These are phyloP conservation scores for Bubalus kerabau DNA, from an alignment of 2,113 vertebrate genomes.

Conservation along the genomic window DNA sequence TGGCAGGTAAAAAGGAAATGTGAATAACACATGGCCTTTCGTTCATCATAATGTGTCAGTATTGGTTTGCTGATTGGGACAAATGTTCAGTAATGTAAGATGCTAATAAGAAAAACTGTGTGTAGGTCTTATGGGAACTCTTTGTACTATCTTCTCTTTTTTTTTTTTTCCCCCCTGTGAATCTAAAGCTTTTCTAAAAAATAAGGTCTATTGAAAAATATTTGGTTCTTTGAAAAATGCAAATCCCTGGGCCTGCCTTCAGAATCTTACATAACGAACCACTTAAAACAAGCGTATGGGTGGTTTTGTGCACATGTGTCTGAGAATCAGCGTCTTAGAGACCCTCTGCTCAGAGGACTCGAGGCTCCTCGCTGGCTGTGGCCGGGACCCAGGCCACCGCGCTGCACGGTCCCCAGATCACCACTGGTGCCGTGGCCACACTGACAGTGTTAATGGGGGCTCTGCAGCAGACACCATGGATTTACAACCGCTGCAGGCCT, in stretches of 20 bases:
- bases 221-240: not conserved
- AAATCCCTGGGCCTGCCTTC: not conserved
- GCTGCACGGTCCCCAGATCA: too few relatives aligned
- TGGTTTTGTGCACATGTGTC: not conserved
- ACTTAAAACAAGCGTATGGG: not conserved
- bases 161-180: not conserved
- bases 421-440: not conserved
- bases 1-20: not conserved
- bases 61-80: not conserved
- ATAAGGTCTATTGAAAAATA: not conserved
- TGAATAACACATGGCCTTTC: not conserved
- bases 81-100: not conserved
- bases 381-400: not conserved
- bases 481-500: not conserved
- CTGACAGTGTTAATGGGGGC: too few relatives aligned
- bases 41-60: not conserved
- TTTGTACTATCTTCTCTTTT: not conserved
- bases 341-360: not conserved
- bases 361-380: not conserved
- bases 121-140: not conserved
- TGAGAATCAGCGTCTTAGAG: not conserved
- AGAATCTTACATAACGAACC: not conserved
- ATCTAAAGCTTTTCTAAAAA: not conserved
- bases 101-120: not conserved
- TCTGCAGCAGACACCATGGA: not conserved